Percentiles rank a stretch among this genome's conserved stretches.
Evolutionary conservation across 2,797 vertebrate species (phyloP).

Genomic region (Gephyroberyx darwinii): DNA sequence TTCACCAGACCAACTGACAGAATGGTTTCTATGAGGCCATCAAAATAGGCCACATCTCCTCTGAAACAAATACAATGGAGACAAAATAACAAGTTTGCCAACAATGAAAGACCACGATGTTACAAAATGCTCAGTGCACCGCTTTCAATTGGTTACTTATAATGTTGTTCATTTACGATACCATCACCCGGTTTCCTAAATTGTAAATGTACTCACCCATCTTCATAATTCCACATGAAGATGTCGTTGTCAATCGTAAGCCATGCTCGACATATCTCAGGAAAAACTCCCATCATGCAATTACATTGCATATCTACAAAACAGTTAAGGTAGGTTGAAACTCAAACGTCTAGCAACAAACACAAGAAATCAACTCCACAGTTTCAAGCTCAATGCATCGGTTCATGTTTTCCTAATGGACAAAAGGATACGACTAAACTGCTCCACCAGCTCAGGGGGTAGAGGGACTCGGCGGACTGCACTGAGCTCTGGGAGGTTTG

Average conservation of each 20-base stretch:
- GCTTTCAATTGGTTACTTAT: neutral
- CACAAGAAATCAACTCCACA: neutral
- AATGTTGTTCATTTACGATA: neutral
- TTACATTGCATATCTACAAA: conserved; percentile 97
- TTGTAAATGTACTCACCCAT: conserved; percentile 86
- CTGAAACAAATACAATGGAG: conserved; percentile 73
- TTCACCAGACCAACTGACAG: conserved; percentile 95
- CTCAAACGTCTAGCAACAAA: neutral
- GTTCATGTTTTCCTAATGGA: neutral
- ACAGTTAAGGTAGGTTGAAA: conserved; percentile 66
- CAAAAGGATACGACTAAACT: conserved; percentile 97
- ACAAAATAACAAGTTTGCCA: neutral
- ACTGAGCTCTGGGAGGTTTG: conserved; percentile 93
- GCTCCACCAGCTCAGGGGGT: conserved; percentile 95
- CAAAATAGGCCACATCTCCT: conserved; percentile 95
- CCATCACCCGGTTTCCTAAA: neutral
- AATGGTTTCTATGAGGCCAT: conserved; percentile 98
- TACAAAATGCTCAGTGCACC: no score
- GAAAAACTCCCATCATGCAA: conserved; percentile 99
- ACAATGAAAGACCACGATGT: neutral
- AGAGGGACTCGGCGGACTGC: conserved; percentile 91
- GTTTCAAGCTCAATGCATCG: neutral
- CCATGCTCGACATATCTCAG: conserved; percentile 95
- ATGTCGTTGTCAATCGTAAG: conserved; percentile 98
- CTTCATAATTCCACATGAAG: conserved; percentile 99